A percentile compares a stretch with the other conserved stretches of the same genome.
These are phyloP conservation scores for Nomada ruficornis DNA, from an alignment of 2,888 invertebrate genomes.

Conservation along the genomic window DNA sequence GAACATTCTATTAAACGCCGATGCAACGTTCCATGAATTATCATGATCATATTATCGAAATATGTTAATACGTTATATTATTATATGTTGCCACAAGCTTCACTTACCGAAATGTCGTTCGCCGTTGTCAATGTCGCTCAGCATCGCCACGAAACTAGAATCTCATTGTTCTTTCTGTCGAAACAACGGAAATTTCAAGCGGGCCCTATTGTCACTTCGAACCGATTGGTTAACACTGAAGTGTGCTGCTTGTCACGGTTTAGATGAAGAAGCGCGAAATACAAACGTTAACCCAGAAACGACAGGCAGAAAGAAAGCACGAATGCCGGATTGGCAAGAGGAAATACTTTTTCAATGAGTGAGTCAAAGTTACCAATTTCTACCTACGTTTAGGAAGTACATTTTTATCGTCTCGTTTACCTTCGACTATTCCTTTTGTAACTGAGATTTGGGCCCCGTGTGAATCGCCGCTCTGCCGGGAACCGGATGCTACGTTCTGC, in stretches of 20 bases:
- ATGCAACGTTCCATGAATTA: neutral
- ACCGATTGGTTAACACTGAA: constrained; percentile 31
- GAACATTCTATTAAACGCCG: neutral
- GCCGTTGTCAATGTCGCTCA: neutral
- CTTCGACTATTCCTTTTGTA: constrained; percentile 83
- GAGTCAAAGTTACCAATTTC: constrained; percentile 84
- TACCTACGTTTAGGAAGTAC: constrained; percentile 82
- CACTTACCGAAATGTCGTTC: neutral
- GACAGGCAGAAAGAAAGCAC: constrained; percentile 73
- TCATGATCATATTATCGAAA: constrained; percentile 6
- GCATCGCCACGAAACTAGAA: neutral
- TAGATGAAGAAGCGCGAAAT: constrained; percentile 60
- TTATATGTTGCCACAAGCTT: neutral
- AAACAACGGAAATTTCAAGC: constrained; percentile 8
- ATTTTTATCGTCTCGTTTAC: constrained; percentile 82
- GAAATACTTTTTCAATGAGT: constrained; percentile 82
- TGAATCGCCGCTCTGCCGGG: constrained; percentile 73
- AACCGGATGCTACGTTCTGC: constrained; percentile 65
- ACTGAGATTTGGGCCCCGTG: constrained; percentile 82
- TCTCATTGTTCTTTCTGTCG: neutral
- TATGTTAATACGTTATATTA: neutral
- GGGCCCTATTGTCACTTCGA: constrained; percentile 42
- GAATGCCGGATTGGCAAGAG: constrained; percentile 61
- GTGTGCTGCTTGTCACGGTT: constrained; percentile 46
- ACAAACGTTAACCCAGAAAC: constrained; percentile 81